These are phyloP conservation scores for Microctenopoma steveboyesi DNA, from an alignment of 2,797 vertebrate species.

Conservation along the genomic window DNA sequence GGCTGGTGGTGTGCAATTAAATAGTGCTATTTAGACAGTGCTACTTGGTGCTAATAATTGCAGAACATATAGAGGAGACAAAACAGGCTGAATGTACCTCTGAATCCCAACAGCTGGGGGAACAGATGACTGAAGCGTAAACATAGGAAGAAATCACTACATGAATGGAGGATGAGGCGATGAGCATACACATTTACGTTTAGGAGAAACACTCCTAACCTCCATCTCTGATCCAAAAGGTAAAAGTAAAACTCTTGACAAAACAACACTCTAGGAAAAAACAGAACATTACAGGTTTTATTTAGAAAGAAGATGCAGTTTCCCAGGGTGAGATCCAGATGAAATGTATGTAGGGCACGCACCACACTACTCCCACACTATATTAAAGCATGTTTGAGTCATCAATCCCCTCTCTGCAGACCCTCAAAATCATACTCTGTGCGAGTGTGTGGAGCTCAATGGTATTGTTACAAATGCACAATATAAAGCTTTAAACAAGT, in stretches of 20 bases:
- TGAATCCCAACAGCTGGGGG: conserved; percentile 57
- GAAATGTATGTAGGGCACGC: conserved; percentile 68
- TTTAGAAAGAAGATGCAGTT: conserved; percentile 65
- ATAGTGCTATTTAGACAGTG: conserved; percentile 66
- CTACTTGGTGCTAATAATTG: conserved; percentile 63
- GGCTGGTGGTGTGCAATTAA: conserved; percentile 72
- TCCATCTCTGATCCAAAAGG: conserved; percentile 15
- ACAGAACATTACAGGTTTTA: conserved; percentile 68
- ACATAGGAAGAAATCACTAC: conserved; percentile 43
- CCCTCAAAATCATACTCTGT: conserved; percentile 54
- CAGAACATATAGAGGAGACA: conserved; percentile 60
- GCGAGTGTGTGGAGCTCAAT: conserved; percentile 43
- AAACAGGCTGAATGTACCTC: conserved; percentile 41
- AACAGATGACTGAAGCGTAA: conserved; percentile 66
- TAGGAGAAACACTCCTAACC: not conserved
- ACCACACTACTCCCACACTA: conserved; percentile 62
- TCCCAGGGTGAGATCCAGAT: conserved; percentile 65
- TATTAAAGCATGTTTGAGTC: conserved; percentile 62
- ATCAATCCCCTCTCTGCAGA: conserved; percentile 42
- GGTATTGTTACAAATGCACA: conserved; percentile 50
- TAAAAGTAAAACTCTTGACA: conserved; percentile 15
- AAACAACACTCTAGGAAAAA: conserved; percentile 47
- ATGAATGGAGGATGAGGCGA: conserved; percentile 30
- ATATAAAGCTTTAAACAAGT: conserved; percentile 50
- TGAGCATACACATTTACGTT: conserved; percentile 1